Conservation (phyloP, 2,113 vertebrate genomes). For the Rhynchomys soricoides region DNA sequence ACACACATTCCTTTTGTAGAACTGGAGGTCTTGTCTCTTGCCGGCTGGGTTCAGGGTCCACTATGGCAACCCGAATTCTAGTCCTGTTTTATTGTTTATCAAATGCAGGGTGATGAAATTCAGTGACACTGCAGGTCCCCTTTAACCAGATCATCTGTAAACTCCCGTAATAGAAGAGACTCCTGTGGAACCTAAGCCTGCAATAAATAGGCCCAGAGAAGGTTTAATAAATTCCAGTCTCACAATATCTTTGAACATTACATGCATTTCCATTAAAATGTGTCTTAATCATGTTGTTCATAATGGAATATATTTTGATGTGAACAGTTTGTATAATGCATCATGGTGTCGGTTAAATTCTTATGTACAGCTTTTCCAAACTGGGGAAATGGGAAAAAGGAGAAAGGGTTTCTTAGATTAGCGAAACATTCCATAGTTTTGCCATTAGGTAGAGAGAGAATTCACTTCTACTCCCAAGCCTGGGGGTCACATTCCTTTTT, state of each 20-base stretch:
- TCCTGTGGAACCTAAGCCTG: constrained; percentile 41
- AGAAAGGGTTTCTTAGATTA: background rate
- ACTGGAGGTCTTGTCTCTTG: background rate
- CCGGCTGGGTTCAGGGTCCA: background rate
- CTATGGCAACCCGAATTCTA: background rate
- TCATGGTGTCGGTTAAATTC: constrained; percentile 31
- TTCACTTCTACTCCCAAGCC: constrained; percentile 62
- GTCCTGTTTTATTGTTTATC: constrained; percentile 23
- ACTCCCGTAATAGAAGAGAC: constrained; percentile 47
- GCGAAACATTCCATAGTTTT: constrained; percentile 34
- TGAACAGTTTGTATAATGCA: background rate
- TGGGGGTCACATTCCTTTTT: constrained; percentile 60
- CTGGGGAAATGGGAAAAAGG: background rate
- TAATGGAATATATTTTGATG: constrained; percentile 40
- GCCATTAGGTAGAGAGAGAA: constrained; percentile 40
- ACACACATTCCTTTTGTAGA: constrained; percentile 1
- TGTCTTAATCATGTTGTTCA: constrained; percentile 50
- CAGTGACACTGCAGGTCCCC: background rate
- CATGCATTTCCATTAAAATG: constrained; percentile 48
- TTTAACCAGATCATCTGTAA: constrained; percentile 57
- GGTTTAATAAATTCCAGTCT: constrained; percentile 52
- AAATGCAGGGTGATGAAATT: constrained; percentile 16
- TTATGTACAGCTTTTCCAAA: constrained; percentile 39
- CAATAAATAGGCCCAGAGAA: constrained; percentile 60
- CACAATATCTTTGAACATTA: background rate